A percentile compares a stretch with the other conserved stretches of the same genome.
These are phyloP conservation scores for Podiceps cristatus DNA, from an alignment of 2,113 vertebrate genomes.

Conservation along the genomic window DNA sequence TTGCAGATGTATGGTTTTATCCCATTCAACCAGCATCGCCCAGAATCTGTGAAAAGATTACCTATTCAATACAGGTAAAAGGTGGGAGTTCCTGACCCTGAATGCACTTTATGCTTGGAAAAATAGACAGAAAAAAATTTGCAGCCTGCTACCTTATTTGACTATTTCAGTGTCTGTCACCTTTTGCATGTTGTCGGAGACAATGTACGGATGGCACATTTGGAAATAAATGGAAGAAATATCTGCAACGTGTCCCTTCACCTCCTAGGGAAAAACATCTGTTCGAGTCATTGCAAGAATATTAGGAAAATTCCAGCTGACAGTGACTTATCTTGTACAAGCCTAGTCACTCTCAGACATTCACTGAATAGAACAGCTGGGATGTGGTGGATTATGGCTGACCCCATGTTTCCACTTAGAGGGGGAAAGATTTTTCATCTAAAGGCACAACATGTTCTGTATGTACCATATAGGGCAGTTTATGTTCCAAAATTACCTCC, in stretches of 20 bases:
- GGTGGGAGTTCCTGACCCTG: background rate
- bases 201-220: background rate
- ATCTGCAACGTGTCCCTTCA: background rate
- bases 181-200: background rate
- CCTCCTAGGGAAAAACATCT: background rate
- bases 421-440: background rate
- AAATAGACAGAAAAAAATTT: background rate
- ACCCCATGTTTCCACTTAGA: background rate
- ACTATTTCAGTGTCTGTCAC: background rate
- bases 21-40: background rate
- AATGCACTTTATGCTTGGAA: background rate
- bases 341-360: background rate
- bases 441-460: background rate
- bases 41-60: background rate
- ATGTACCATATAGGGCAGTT: background rate
- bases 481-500: background rate
- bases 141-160: background rate
- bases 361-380: background rate
- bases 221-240: background rate
- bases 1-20: background rate
- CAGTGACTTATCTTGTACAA: background rate
- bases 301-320: background rate
- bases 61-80: background rate
- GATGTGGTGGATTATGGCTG: background rate
- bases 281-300: background rate